These are phyloP conservation scores for Zygothrica quintamaculata DNA, from an alignment of 2,888 invertebrate genomes.

Conservation along the genomic window DNA sequence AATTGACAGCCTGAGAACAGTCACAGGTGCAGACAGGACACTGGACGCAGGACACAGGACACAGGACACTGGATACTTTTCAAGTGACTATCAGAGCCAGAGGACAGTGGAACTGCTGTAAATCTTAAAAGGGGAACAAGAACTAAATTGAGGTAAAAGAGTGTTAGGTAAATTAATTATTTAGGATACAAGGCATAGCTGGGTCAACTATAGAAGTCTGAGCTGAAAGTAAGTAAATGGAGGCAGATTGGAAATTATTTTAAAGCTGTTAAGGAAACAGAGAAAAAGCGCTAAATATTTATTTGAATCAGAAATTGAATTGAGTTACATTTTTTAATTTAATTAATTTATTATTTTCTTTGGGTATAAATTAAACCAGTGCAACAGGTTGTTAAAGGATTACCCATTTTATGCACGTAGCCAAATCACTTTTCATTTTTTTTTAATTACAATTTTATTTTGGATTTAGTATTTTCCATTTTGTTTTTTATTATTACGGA, in stretches of 20 bases:
- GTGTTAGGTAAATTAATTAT: constrained; percentile 49
- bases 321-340: too few species aligned
- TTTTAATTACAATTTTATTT: constrained; percentile 64
- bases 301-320: too few species aligned
- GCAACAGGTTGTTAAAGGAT: constrained; percentile 63
- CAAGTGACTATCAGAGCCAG: too few species aligned
- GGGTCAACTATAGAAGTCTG: neutral
- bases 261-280: too few species aligned
- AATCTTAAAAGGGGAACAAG: constrained; percentile 22
- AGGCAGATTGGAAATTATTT: too few species aligned
- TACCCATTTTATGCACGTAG: constrained; percentile 58
- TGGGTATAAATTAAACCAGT: too few species aligned
- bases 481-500: constrained; percentile 18
- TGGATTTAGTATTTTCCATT: constrained; percentile 12
- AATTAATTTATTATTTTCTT: too few species aligned
- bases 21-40: constrained; percentile 34
- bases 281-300: too few species aligned
- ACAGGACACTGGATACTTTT: too few species aligned
- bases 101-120: constrained; percentile 34
- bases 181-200: constrained; percentile 39
- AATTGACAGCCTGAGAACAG: constrained; percentile 44
- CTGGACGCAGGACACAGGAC: too few species aligned
- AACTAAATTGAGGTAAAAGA: constrained; percentile 29
- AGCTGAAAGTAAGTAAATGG: too few species aligned
- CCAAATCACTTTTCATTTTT: constrained; percentile 63